Conservation (phyloP, 2,113 vertebrate species). For the Mormoops blainvillei region DNA sequence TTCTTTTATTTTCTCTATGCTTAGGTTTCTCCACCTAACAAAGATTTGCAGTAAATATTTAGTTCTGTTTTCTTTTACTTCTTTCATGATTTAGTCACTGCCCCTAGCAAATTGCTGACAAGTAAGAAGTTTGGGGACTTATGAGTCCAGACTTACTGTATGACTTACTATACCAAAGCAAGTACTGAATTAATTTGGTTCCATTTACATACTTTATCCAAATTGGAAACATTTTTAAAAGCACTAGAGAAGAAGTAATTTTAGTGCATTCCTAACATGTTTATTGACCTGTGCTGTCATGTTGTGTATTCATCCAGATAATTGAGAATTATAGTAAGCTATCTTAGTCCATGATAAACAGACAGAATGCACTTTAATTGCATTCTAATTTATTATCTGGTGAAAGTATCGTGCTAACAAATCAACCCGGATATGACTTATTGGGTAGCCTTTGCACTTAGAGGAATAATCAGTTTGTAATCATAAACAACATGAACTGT, state of each 20-base stretch:
- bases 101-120: background rate
- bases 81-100: slow-evolving; percentile 25
- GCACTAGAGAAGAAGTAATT: slow-evolving; percentile 22
- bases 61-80: background rate
- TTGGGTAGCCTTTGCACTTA: slow-evolving; percentile 71
- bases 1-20: background rate
- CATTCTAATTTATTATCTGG: slow-evolving; percentile 71
- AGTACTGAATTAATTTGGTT: slow-evolving; percentile 32
- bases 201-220: slow-evolving; percentile 22
- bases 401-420: slow-evolving; percentile 67
- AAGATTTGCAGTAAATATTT: background rate
- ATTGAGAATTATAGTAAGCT: slow-evolving; percentile 70
- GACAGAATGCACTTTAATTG: slow-evolving; percentile 74
- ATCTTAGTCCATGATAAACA: slow-evolving; percentile 63
- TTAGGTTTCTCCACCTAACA: background rate
- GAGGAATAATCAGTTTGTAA: slow-evolving; percentile 65
- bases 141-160: background rate
- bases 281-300: slow-evolving; percentile 38
- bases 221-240: slow-evolving; percentile 33
- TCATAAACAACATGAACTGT: slow-evolving; percentile 57
- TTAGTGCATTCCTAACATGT: slow-evolving; percentile 18
- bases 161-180: slow-evolving; percentile 24
- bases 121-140: slow-evolving; percentile 26
- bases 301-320: slow-evolving; percentile 65
- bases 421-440: slow-evolving; percentile 67